Evolutionary conservation across 2,797 vertebrate genomes (phyloP), one percentile per base, ranked within the genome.

Genomic region (Catamblyrhynchus diadema): DNA sequence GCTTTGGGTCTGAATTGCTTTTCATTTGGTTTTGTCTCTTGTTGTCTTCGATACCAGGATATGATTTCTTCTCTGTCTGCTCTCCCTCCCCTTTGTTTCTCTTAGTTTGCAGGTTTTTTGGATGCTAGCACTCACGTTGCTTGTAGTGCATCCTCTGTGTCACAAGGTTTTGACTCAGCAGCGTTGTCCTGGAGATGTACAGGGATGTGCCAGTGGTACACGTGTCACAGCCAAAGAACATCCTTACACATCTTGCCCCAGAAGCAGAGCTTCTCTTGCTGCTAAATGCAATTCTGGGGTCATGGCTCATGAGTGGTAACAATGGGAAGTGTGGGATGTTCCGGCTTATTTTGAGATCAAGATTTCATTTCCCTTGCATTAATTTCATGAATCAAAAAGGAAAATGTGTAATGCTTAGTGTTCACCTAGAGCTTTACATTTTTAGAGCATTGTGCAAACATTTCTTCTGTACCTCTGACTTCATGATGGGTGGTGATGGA

Each of bases 351-450:
- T 54, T 33, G 67, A 86, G 84, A 50, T 50, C 10, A 42, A 48
- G 61, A 65, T 88, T 92, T 71, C 47, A 1, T 70, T 95, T 93
- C 70, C 87, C 27, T 66, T 67, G 73, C 23, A 86, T 9, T 50
- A 37, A 81, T 88, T 72, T 32, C 44, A 48, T 86, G 66, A 92
- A 64, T 93, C 91, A 81, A 45, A 80, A 62, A 72, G 94, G 87
- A 51, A 91, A 70, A 81, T 86, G 79, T 84, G 89, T 70, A 59
- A 72, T 79, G 87, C 75, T 79, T 79, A 27, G 42, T 27, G 41
- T 69, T 91, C 51, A 28, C 56, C 12, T 69, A 32, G 25, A 90
- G 24, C 69, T 85, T 92, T 69, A 48, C 33, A 17, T 86, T 86
- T 90, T 62, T 61, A 81, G 69, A 66, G 59, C 22, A 1, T 35